Evolutionary conservation across 2,113 vertebrate species (phyloP), one percentile per base, ranked within the genome.

Genomic region (Dendropsophus ebraccatus): DNA sequence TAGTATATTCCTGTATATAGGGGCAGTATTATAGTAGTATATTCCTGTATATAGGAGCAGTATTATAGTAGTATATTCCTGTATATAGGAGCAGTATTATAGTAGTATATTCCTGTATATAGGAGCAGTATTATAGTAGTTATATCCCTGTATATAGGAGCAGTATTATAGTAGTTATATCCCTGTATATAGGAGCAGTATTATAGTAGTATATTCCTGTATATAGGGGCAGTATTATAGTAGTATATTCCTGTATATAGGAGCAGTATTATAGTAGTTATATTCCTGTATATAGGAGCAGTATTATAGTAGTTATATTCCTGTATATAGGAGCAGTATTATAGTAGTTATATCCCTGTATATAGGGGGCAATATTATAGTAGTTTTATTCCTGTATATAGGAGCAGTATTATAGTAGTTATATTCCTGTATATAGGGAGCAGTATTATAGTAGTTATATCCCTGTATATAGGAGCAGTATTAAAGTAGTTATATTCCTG

Each of bases 31-130:
- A 69, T 69, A 69, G 65, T 69, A 69, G 65, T 69, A 69, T 69
- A 69, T 32, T 69, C 65, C 9, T 69, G 30, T 69, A 69, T 13
- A 69, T 69, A 65, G 65, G 30, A 1, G 65, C 65, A 69, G 30
- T 69, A 69, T 69, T 69, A 69, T 69, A 69, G 65, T 69, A 69
- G 65, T 69, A 69, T 69, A 35, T 69, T 65, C 65, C 35, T 69
- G 65, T 69, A 69, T 4, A 69, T 69, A 69, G 13, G 65, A 21
- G 60, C 14, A 69, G 65, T 69, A 69, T 69, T 69, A 69, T 69
- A 69, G 65, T 35, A 69, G 65, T 35, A 69, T 69, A 69, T 69
- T 69, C 65, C 35, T 69, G 65, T 35, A 69, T 4, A 69, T 21
- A 35, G 65, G 65, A 35, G 65, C 30, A 69, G 16, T 69, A 69